Conservation (phyloP, 64 coral and sea anemone species). For the Orbicella faveolata region DNA sequence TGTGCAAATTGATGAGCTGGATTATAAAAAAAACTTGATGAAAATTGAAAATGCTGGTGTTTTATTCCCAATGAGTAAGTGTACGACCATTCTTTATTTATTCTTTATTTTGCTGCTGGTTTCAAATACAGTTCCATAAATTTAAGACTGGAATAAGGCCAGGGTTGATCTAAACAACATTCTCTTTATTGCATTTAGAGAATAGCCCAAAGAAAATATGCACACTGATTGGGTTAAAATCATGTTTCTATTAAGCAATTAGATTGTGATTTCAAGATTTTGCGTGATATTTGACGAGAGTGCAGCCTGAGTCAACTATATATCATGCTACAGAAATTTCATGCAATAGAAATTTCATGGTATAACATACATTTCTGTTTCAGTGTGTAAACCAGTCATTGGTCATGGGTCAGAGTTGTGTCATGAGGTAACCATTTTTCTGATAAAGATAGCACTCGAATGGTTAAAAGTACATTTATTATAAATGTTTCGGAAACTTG, state of each 20-base stretch:
- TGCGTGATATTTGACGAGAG: too few relatives aligned
- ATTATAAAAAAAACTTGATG: conserved; percentile 75
- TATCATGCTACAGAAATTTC: neutral
- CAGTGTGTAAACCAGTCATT: conserved; percentile 97
- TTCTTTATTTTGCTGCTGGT: neutral
- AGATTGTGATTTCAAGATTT: too few relatives aligned
- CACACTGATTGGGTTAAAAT: too few relatives aligned
- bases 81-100: neutral
- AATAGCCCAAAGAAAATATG: too few relatives aligned
- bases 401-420: conserved; percentile 88
- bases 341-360: neutral
- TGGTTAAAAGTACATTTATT: too few relatives aligned
- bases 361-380: conserved; percentile 5
- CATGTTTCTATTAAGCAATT: too few relatives aligned
- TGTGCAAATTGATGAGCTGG: conserved; percentile 80
- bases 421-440: conserved; percentile 66
- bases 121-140: neutral
- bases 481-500: too few relatives aligned
- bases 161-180: too few relatives aligned
- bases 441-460: neutral
- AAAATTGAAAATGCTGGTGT: conserved; percentile 79
- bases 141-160: neutral
- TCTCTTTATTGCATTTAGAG: too few relatives aligned
- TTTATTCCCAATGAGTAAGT: conserved; percentile 89
- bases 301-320: too few relatives aligned